Conservation (phyloP, 2,888 invertebrate genomes). For the Lasioglossum figueresi region DNA sequence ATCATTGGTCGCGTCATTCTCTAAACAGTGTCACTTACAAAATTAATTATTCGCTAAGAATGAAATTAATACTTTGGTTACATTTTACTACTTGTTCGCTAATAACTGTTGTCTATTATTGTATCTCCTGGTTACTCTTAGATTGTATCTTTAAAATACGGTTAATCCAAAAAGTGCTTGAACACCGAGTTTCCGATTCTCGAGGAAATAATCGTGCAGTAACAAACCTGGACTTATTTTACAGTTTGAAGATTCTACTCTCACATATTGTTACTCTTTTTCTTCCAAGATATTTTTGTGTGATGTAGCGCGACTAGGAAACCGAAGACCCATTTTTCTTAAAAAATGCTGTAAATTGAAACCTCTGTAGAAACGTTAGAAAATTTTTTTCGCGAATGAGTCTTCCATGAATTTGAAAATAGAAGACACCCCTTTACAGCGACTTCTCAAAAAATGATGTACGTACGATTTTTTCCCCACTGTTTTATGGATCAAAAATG, state of each 20-base stretch:
- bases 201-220: not conserved
- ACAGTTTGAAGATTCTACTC: not conserved
- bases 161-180: not conserved
- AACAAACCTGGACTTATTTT: not conserved
- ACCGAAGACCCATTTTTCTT: not conserved
- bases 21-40: not conserved
- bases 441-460: too few species aligned
- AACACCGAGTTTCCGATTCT: not conserved
- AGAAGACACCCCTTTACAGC: too few species aligned
- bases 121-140: not conserved
- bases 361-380: too few species aligned
- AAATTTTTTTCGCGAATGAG: too few species aligned
- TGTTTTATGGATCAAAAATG: too few species aligned
- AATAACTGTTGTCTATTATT: not conserved
- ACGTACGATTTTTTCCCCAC: too few species aligned
- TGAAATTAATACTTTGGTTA: not conserved
- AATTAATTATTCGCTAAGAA: not conserved
- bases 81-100: not conserved
- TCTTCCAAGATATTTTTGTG: not conserved
- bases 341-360: not conserved
- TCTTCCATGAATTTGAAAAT: too few species aligned
- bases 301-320: not conserved
- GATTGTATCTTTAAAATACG: not conserved
- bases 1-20: not conserved
- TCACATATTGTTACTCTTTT: not conserved